Base-by-base conservation (phyloP, 2,888 invertebrate species). In the Tortricodes alternella region DNA sequence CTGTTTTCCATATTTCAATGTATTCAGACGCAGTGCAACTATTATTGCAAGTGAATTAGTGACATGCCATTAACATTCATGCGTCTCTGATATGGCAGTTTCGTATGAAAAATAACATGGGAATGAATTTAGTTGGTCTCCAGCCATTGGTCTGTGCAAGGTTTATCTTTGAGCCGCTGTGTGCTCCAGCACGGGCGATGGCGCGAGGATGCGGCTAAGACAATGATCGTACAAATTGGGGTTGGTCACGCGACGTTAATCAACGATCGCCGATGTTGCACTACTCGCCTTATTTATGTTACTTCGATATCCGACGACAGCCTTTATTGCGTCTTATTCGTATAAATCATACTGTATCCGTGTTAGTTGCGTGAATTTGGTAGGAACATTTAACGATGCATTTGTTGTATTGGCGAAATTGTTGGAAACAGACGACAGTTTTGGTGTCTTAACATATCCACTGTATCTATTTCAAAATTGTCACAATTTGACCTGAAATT, bases 181-280 rank as follows among this genome's bases (percentile, higher is more conserved):
- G 82, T 83, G 83, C 78, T 78, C 79, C 75, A 62, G 71, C 74
- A 71, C 70, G 73, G 80, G 74, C 77, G 83, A 85, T 82, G 79
- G 80, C 68, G 80, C 76, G 76, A 79, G 82, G 83, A 83, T 83
- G 82, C 83, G 80, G 62, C 66, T 67, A 74, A 85, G 85, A 89
- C 89, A 89, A 88, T 86, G 85, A 87, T 86, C 82, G 78, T 80
- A 88, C 89, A 88, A 90, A 90, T 89, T 89, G 89, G 76, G 78
- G 70, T 84, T 84, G 80, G 89, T 88, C 89, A 90, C 89, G 89
- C 89, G 71, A 90, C 61, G 69, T 66, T 88, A 88, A 89, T 90
- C 89, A 80, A 76, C 70, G 71, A 88, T 89, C 87, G 79, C 64
- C 73, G 73, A 72, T 84, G 85, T 85, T 75, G 76, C 79, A 80